Evolutionary conservation across 2,888 invertebrate species (phyloP).

Genomic region (Parnassius mnemosyne): DNA sequence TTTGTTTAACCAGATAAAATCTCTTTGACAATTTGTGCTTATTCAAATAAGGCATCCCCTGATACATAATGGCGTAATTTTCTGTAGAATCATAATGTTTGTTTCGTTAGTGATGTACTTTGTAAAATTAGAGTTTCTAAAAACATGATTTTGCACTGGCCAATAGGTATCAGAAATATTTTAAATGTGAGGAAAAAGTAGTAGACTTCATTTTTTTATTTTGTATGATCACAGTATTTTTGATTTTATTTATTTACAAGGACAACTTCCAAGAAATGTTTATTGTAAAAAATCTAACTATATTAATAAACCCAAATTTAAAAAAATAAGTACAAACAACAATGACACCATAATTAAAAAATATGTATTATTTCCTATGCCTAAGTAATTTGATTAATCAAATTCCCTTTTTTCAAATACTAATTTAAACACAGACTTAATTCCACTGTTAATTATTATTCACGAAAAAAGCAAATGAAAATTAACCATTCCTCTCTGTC

Average conservation of each 20-base stretch:
- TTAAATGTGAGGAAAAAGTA: background rate
- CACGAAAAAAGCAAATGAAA: slow-evolving; percentile 45
- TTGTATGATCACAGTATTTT: too few species aligned
- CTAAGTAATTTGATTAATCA: background rate
- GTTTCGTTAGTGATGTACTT: slow-evolving; percentile 27
- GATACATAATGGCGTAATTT: slow-evolving; percentile 71
- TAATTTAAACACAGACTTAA: slow-evolving; percentile 1
- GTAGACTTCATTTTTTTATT: too few species aligned
- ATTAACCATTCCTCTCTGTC: slow-evolving; percentile 46
- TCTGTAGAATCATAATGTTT: slow-evolving; percentile 51
- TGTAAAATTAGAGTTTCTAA: slow-evolving; percentile 31
- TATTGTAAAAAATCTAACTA: too few species aligned
- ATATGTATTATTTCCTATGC: too few species aligned
- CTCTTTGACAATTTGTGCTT: slow-evolving; percentile 80
- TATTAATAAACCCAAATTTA: too few species aligned
- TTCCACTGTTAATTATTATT: slow-evolving; percentile 30
- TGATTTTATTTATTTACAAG: too few species aligned
- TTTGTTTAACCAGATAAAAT: slow-evolving; percentile 79
- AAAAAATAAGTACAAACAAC: too few species aligned
- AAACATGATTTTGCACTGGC: slow-evolving; percentile 30
- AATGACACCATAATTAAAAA: too few species aligned
- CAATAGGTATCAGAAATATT: slow-evolving; percentile 1
- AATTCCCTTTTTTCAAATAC: background rate
- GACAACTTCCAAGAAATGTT: too few species aligned
- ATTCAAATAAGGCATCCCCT: slow-evolving; percentile 76